Evolutionary conservation across 2,797 vertebrate genomes (phyloP), one percentile per base, ranked within the genome.

Genomic region (Epinephelus coioides): DNA sequence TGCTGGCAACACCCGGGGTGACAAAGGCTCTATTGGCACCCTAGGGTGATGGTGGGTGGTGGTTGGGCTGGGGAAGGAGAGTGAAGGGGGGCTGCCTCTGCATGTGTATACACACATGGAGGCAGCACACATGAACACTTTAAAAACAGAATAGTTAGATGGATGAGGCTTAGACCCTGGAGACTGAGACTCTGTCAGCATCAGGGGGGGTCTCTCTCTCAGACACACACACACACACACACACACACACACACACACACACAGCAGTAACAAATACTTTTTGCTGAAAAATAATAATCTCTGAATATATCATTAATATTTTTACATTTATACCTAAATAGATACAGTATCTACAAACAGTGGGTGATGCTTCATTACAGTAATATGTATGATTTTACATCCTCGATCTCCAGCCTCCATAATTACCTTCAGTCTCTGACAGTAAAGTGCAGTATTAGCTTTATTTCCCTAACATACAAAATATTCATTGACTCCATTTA

Each of bases 1-100:
- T 92, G 86, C 81, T 89, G 92, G 92, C 92, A 86, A 91, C 92
- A 92, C 92, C 91, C 30, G 38, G 82, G 80, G 88, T 88, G 87
- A 90, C 82, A 75, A 38, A 82, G 83, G 73, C 89, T 92, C 91
- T 87, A 78, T 69, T 87, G 89, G 90, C 90, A 89, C 75, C 83
- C 75, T 23, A 34, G 76, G 81, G 88, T 82, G 64, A 77, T 79
- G 64, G 62, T 8, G 34, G 83, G 76, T 30, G 64, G 79, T 78
- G 64, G 62, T 8, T 9, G 21, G 44, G 27, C 6, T 21, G 19
- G 30, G 19, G 27, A 43, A 21, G 61, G 76, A 64, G 68, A 25
- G 47, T 53, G 55, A 14, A 14, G 54, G 43, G 56, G 50, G 10
- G 34, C 0, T 40, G 23, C 25, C 0, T 18, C 25, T 30, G 46